A percentile compares a stretch with the other conserved stretches of the same genome.
Evolutionary conservation across 2,797 vertebrate species (phyloP).

Genomic region (Helostoma temminkii): DNA sequence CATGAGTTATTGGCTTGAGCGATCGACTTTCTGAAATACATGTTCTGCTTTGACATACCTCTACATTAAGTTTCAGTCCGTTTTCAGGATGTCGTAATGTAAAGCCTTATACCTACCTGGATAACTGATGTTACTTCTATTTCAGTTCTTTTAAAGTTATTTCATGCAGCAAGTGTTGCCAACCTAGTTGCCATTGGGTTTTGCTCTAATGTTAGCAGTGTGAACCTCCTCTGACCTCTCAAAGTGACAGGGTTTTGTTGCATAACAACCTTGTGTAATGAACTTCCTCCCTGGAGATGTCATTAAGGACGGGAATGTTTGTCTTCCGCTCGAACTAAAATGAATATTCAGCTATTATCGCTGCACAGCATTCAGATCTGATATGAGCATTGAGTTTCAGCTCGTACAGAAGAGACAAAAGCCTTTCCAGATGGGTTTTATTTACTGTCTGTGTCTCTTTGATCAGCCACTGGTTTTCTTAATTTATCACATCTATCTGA

Average conservation of each 20-base stretch:
- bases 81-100: slow-evolving; percentile 24
- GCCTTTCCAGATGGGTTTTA: slow-evolving; percentile 63
- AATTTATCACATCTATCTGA: slow-evolving; percentile 49
- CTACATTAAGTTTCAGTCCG: slow-evolving; percentile 19
- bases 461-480: slow-evolving; percentile 53
- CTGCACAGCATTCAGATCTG: slow-evolving; percentile 76
- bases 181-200: slow-evolving; percentile 70
- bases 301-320: slow-evolving; percentile 84
- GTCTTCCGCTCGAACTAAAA: slow-evolving; percentile 80
- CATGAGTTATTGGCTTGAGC: slow-evolving; percentile 12
- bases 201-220: slow-evolving; percentile 68
- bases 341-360: slow-evolving; percentile 82
- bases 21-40: neutral
- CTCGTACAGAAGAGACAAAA: slow-evolving; percentile 54
- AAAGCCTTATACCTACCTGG: no score
- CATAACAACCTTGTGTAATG: slow-evolving; percentile 79
- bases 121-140: slow-evolving; percentile 47
- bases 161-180: slow-evolving; percentile 71
- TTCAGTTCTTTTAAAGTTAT: slow-evolving; percentile 57
- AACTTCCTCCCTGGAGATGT: slow-evolving; percentile 82
- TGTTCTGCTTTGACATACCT: slow-evolving; percentile 9
- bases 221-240: slow-evolving; percentile 82
- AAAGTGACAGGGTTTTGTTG: slow-evolving; percentile 79
- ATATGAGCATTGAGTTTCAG: slow-evolving; percentile 71
- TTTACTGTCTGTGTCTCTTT: slow-evolving; percentile 53